Base-by-base conservation (phyloP, 2,888 invertebrate species). In the Orchesella flavescens region DNA sequence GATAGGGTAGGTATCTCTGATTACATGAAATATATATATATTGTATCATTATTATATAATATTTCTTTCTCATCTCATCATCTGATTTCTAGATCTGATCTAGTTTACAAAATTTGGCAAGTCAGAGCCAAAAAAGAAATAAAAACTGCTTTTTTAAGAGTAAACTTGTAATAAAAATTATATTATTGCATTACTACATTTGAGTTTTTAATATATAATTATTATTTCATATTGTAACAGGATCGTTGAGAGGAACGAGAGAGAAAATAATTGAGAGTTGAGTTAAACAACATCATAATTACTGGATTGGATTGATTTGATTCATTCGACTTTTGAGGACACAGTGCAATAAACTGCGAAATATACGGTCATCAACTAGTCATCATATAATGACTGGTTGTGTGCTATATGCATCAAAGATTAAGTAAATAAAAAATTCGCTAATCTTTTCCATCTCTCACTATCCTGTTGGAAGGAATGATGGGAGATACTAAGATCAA, bases 91-190 rank as follows among this genome's bases (percentile, higher is more conserved):
- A 34, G 53, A 53, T 69, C 72, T 72, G 59, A 15, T 72, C 72
- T 72, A 72, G 72, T 72, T 72, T 72, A 59, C 23, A 24, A 72
- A 72, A 59, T 71, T 72, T 72, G 72, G 72, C 72, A 72, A 72
- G 44, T 59, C 59, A 61, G 61, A 13, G 15, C 34, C 3, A 12
- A 72, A 55, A 61, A 53, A 15, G 53, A n/a, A n/a, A n/a, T 53
- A 21, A 21, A 61, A 61, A 19, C n/a, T 21, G 61, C 61, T 61
- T 61, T 61, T 17, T 61, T 61, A 2, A 24, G 71, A 34, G 12
- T 59, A 44, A 59, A 59, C 57, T 59, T 72, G 59, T 59, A 72
- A 59, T 59, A 72, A 72, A 72, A 71, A 24, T 53, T 15, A 53
- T 53, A 53, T n/a, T 34, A 24, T 71, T 34, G 34, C 7, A 34